Conservation (phyloP, 2,113 vertebrate species). For the Cinclus mexicanus region DNA sequence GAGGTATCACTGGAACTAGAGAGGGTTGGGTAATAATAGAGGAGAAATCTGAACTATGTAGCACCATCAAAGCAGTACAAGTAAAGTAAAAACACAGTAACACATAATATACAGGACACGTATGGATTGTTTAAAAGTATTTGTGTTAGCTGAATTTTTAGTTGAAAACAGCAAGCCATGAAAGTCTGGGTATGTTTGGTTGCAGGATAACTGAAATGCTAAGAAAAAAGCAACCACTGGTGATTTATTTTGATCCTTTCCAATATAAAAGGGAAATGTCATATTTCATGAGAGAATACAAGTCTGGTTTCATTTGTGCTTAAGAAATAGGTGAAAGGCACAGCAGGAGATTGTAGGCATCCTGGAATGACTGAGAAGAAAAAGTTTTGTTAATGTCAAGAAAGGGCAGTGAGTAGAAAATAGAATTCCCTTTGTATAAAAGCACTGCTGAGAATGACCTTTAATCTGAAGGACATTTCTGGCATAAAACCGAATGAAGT, state of each 20-base stretch:
- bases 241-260: neutral
- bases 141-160: neutral
- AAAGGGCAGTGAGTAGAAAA: neutral
- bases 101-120: neutral
- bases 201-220: neutral
- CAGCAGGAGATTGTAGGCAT: neutral
- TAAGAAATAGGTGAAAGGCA: neutral
- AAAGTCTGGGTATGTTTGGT: neutral
- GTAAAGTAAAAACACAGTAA: neutral
- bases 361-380: neutral
- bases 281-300: neutral
- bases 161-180: neutral
- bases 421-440: neutral
- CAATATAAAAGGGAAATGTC: neutral
- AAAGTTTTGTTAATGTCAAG: neutral
- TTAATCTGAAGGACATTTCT: neutral
- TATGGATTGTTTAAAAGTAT: neutral
- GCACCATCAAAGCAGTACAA: neutral
- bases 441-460: neutral
- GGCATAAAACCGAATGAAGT: neutral
- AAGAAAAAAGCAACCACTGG: neutral
- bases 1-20: neutral
- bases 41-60: neutral
- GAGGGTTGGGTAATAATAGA: neutral
- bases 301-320: neutral